A percentile compares a stretch with the other conserved stretches of the same genome.
phyloP scores from a whole-genome alignment of 2,113 vertebrate species.

The Gracilinanus agilis region DNA sequence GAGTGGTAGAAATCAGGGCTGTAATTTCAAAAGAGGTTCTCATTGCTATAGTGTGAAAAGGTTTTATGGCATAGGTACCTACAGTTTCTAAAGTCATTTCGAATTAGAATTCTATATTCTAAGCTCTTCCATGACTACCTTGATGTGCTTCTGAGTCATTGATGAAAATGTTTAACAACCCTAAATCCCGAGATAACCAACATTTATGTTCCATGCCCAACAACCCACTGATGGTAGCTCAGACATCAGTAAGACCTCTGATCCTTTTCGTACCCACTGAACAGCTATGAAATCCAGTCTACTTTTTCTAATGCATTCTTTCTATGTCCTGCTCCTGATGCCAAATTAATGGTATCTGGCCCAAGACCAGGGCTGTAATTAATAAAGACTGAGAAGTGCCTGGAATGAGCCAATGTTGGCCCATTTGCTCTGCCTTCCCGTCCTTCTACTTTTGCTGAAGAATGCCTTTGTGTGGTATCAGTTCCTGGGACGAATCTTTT shows the following conservation, averaged over 20 bases:
- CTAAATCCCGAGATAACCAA: not conserved
- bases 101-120: constrained; percentile 8
- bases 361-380: not conserved
- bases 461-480: not conserved
- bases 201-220: not conserved
- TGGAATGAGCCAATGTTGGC: not conserved
- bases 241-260: not conserved
- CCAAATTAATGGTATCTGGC: constrained; percentile 29
- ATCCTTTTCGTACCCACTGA: not conserved
- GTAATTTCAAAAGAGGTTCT: not conserved
- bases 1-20: not conserved
- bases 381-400: constrained; percentile 28
- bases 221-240: not conserved
- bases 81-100: constrained; percentile 23
- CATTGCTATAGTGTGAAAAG: not conserved
- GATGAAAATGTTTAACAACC: constrained; percentile 12
- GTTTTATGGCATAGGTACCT: not conserved
- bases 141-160: not conserved
- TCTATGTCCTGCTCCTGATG: not conserved
- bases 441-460: not conserved
- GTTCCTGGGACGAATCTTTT: constrained; percentile 3
- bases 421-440: not conserved
- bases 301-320: constrained; percentile 17
- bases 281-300: not conserved
- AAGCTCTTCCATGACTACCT: not conserved